Evolutionary conservation across 53 echinoderm and acorn worm genomes (phyloP).

Genomic region (Astropecten irregularis): DNA sequence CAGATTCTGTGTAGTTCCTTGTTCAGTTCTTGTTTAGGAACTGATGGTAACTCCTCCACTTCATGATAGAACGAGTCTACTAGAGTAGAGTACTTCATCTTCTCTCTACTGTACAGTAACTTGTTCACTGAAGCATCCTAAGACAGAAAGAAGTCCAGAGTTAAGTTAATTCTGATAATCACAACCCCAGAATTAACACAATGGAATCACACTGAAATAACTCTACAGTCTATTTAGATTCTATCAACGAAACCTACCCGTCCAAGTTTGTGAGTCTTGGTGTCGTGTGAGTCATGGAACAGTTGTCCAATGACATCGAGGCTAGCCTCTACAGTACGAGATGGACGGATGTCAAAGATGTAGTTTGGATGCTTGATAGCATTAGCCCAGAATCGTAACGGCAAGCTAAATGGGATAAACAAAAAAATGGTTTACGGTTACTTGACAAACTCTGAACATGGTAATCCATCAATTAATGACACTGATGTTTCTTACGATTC

Average conservation of each 20-base stretch:
- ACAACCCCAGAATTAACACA: too few species aligned
- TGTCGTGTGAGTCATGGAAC: slow-evolving; percentile 77
- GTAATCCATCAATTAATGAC: not conserved
- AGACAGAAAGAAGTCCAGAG: not conserved
- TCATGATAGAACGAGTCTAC: slow-evolving; percentile 70
- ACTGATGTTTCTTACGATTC: too few species aligned
- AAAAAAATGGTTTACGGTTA: too few species aligned
- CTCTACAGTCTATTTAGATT: too few species aligned
- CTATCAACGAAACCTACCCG: slow-evolving; percentile 24
- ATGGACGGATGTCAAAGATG: slow-evolving; percentile 87
- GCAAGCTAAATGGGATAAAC: slow-evolving; percentile 62
- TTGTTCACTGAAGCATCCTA: slow-evolving; percentile 83
- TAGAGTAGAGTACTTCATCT: slow-evolving; percentile 70
- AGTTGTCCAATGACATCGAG: slow-evolving; percentile 78
- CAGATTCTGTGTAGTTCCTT: slow-evolving; percentile 66
- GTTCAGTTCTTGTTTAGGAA: slow-evolving; percentile 65
- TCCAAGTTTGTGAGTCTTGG: slow-evolving; percentile 56
- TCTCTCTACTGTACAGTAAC: slow-evolving; percentile 79
- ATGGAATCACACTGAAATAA: too few species aligned
- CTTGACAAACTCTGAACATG: too few species aligned
- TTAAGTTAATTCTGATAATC: not conserved
- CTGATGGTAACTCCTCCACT: slow-evolving; percentile 63
- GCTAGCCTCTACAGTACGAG: slow-evolving; percentile 76
- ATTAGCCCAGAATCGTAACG: slow-evolving; percentile 85
- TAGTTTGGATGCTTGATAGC: slow-evolving; percentile 85